Conservation (phyloP, 2,797 vertebrate species). For the Galagoides demidoff region DNA sequence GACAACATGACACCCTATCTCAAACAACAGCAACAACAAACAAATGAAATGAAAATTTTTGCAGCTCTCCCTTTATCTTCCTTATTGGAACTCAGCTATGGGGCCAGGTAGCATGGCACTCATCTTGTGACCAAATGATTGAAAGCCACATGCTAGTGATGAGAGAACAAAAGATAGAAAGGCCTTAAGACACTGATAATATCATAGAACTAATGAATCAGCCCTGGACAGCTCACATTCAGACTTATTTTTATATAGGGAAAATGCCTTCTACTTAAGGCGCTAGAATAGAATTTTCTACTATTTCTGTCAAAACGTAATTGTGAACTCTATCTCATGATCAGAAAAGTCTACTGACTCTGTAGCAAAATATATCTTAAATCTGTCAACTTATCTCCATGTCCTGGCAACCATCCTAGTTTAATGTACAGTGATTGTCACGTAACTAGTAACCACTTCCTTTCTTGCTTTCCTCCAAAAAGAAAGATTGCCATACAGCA, state of each 20-base stretch:
- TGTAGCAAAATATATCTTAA: background rate
- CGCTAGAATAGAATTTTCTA: background rate
- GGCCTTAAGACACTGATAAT: background rate
- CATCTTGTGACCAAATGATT: background rate
- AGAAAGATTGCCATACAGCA: no score
- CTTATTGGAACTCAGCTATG: background rate
- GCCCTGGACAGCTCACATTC: background rate
- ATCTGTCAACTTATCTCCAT: background rate
- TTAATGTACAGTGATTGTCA: background rate
- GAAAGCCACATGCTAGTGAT: background rate
- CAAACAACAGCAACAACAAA: no score
- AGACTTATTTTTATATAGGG: background rate
- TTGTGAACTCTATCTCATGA: background rate
- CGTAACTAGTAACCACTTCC: background rate
- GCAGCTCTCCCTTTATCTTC: background rate
- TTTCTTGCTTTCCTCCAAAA: background rate
- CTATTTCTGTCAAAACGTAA: background rate
- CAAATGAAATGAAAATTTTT: background rate
- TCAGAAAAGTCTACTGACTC: background rate
- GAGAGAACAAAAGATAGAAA: background rate
- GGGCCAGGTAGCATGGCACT: background rate
- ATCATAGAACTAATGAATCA: background rate
- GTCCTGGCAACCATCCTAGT: background rate
- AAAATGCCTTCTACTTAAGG: background rate
- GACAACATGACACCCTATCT: no score